Base-by-base conservation (phyloP, 2,888 invertebrate species). In the Diogma glabrata region DNA sequence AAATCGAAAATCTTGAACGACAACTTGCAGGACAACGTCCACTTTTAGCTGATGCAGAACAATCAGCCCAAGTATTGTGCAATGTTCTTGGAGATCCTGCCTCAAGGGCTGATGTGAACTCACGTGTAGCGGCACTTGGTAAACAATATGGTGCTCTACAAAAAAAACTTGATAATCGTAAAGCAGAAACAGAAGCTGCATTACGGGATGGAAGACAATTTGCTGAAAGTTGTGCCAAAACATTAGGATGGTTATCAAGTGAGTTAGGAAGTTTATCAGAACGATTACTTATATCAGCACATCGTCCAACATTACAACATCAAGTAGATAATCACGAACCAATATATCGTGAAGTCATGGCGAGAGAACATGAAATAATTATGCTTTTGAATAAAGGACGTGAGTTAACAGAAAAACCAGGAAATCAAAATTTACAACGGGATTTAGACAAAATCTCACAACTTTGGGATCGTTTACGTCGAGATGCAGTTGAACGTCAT, bases 301-400 rank as follows among this genome's bases (percentile, higher is more conserved):
- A 93, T 63, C 74, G 80, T 38, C 81, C 81, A 57, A 79, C 84
- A 51, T 74, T 97, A 46, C 86, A 85, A 60, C 87, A 88, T 61
- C 95, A 96, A 73, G 75, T 91, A 51, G 84, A 87, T 57, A 80
- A 87, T 26, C 92, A 92, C 64, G 92, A 91, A 71, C 91, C 92
- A 0, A 76, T 91, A 49, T 93, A 94, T 67, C 76, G 87, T 26
- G 90, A 90, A 61, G 86, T 94, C 2, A 83, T 90, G 72, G 81
- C 85, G 56, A 79, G 88, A 55, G 93, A 93, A 62, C 92, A 93
- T 62, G 94, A 95, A 70, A 84, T 94, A 1, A 91, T 94, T 57
- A 92, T 94, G 84, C 74, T 95, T 14, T 68, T 95, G 24, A 93
- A 94, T 64, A 93, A 92, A 70, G 94, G 94, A 59, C 77, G 82